phyloP scores from a whole-genome alignment of 2,888 invertebrate species.

The Liodrosophila aerea region DNA sequence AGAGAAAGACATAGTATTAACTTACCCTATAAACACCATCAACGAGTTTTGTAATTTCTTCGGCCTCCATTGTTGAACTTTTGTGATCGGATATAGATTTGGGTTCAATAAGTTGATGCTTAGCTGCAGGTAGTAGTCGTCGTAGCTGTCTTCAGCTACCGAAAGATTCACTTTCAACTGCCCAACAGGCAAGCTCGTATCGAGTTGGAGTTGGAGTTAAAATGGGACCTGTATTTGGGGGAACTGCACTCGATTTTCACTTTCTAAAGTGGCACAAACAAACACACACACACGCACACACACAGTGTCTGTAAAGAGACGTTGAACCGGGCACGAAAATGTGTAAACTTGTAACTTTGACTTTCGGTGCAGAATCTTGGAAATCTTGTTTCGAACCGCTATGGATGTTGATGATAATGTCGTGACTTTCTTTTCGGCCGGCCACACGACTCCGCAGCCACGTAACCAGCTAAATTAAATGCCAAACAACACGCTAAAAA shows the following conservation, averaged over 20 bases:
- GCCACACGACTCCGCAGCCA: slow-evolving; percentile 51
- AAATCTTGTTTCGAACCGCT: slow-evolving; percentile 67
- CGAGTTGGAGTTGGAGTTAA: slow-evolving; percentile 20
- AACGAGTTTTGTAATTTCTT: slow-evolving; percentile 94
- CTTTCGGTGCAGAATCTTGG: slow-evolving; percentile 76
- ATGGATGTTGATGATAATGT: slow-evolving; percentile 39
- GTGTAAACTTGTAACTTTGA: slow-evolving; percentile 74
- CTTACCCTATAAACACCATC: slow-evolving; percentile 95
- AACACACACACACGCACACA: slow-evolving; percentile 15
- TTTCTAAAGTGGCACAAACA: slow-evolving; percentile 72
- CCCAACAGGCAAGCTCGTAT: slow-evolving; percentile 31
- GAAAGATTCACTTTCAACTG: slow-evolving; percentile 69
- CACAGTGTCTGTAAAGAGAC: slow-evolving; percentile 29
- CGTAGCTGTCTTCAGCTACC: slow-evolving; percentile 42
- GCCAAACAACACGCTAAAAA: slow-evolving; percentile 56
- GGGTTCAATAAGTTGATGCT: slow-evolving; percentile 10
- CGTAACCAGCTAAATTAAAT: slow-evolving; percentile 70
- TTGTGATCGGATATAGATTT: slow-evolving; percentile 25
- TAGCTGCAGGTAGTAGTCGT: slow-evolving; percentile 1
- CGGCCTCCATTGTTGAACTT: slow-evolving; percentile 86
- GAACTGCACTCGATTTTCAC: slow-evolving; percentile 72
- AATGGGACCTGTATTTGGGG: slow-evolving; percentile 31
- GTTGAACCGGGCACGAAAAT: slow-evolving; percentile 62
- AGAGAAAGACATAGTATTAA: slow-evolving; percentile 2
- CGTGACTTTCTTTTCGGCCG: slow-evolving; percentile 73